Conservation (phyloP, 2,888 invertebrate species). For the Corbicula japonica region DNA sequence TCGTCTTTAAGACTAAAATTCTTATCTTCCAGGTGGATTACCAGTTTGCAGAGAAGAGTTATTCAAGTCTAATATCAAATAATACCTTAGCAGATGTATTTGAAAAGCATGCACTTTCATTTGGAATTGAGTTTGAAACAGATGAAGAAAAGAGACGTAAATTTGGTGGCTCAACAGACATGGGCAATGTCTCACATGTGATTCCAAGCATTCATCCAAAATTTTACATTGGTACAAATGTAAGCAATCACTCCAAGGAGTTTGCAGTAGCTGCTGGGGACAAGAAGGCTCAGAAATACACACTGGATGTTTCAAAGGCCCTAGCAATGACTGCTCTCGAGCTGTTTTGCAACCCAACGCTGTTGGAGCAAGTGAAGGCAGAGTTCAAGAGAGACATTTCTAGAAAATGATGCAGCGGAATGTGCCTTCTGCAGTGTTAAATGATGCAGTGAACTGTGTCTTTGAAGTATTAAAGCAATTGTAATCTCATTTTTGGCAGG, state of each 20-base stretch:
- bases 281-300: slow-evolving; percentile 69
- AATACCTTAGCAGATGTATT: slow-evolving; percentile 77
- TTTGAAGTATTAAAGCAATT: too few species aligned
- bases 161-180: slow-evolving; percentile 84
- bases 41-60: slow-evolving; percentile 73
- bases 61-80: slow-evolving; percentile 81
- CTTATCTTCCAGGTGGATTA: slow-evolving; percentile 71
- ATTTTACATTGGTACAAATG: slow-evolving; percentile 78
- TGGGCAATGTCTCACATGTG: slow-evolving; percentile 85
- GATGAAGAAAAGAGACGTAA: slow-evolving; percentile 65
- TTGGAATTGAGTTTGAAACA: slow-evolving; percentile 76
- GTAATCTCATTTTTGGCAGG: too few species aligned
- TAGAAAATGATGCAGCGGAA: too few species aligned
- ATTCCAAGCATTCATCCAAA: slow-evolving; percentile 84
- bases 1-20: not conserved
- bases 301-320: slow-evolving; percentile 71
- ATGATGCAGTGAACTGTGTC: too few species aligned
- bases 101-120: slow-evolving; percentile 74
- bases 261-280: slow-evolving; percentile 73
- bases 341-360: slow-evolving; percentile 56
- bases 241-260: slow-evolving; percentile 73
- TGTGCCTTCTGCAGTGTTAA: too few species aligned
- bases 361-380: slow-evolving; percentile 59
- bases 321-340: slow-evolving; percentile 77
- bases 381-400: slow-evolving; percentile 65